Conservation (phyloP, 2,113 vertebrate species). For the Dendrocopos noguchii region DNA sequence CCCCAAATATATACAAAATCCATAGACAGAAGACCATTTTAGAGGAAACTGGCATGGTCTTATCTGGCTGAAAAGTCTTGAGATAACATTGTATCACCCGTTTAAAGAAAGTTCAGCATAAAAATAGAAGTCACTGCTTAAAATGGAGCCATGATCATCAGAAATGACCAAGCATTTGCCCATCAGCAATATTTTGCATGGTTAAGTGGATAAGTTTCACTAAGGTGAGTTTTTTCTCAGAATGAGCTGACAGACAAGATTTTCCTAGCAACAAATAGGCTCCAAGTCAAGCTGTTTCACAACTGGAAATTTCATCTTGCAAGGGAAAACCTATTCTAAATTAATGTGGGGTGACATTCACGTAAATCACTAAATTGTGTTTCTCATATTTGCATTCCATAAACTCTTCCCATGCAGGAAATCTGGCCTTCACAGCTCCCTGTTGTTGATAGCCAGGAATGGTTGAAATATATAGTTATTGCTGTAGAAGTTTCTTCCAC, state of each 20-base stretch:
- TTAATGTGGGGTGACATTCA: not conserved
- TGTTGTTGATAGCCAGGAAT: not conserved
- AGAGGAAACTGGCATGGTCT: constrained; percentile 8
- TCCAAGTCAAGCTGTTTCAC: constrained; percentile 12
- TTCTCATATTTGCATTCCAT: not conserved
- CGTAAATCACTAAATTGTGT: not conserved
- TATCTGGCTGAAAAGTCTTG: constrained; percentile 15
- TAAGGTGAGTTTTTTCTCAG: not conserved
- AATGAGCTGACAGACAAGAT: not conserved
- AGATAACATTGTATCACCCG: constrained; percentile 52
- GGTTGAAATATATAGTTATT: not conserved
- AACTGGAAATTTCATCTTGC: not conserved
- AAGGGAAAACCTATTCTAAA: constrained; percentile 14
- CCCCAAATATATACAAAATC: not conserved
- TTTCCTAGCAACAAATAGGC: not conserved
- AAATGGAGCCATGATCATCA: constrained; percentile 18
- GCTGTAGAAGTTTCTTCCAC: not conserved
- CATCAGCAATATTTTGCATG: not conserved
- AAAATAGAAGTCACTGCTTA: constrained; percentile 41
- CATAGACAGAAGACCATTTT: not conserved
- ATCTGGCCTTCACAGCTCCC: not conserved
- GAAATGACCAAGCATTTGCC: not conserved
- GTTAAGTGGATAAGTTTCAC: not conserved
- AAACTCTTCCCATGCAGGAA: not conserved
- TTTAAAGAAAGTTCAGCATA: constrained; percentile 30